These are phyloP conservation scores for Alloscopus bannaensis DNA, from an alignment of 2,888 invertebrate genomes.

Conservation along the genomic window DNA sequence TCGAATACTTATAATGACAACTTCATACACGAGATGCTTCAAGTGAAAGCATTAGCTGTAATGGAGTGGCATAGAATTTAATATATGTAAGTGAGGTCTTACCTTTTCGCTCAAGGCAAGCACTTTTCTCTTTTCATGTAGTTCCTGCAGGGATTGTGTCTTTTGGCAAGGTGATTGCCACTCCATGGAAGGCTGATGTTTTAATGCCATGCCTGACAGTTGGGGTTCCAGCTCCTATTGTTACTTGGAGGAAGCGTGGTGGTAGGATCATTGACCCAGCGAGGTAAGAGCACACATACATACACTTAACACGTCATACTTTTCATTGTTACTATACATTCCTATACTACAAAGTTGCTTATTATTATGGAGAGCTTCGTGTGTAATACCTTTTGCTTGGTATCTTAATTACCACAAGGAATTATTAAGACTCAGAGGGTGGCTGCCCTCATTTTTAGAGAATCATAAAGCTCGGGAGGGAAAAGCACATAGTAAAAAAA, in stretches of 20 bases:
- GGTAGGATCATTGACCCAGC: slow-evolving; percentile 63
- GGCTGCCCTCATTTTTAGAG: slow-evolving; percentile 31
- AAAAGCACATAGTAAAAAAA: not conserved
- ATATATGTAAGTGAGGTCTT: too few species aligned
- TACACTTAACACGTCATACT: not conserved
- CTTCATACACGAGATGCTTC: slow-evolving; percentile 48
- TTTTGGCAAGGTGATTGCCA: slow-evolving; percentile 82
- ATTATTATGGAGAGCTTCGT: too few species aligned
- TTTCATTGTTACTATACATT: not conserved
- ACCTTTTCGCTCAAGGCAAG: not conserved
- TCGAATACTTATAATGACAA: slow-evolving; percentile 49
- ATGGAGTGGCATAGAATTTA: not conserved
- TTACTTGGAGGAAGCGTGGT: slow-evolving; percentile 61
- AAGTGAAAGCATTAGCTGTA: not conserved
- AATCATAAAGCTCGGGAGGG: slow-evolving; percentile 14
- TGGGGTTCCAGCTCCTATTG: slow-evolving; percentile 79
- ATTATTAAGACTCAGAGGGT: slow-evolving; percentile 35
- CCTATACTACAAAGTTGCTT: not conserved
- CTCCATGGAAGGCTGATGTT: slow-evolving; percentile 82
- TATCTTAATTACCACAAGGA: slow-evolving; percentile 49
- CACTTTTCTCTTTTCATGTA: slow-evolving; percentile 15
- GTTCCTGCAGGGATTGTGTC: slow-evolving; percentile 84
- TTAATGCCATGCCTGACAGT: slow-evolving; percentile 82
- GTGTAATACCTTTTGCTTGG: slow-evolving; percentile 18
- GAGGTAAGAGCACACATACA: slow-evolving; percentile 49